phyloP scores from a whole-genome alignment of 2,113 vertebrate species.

The Bubo bubo region DNA sequence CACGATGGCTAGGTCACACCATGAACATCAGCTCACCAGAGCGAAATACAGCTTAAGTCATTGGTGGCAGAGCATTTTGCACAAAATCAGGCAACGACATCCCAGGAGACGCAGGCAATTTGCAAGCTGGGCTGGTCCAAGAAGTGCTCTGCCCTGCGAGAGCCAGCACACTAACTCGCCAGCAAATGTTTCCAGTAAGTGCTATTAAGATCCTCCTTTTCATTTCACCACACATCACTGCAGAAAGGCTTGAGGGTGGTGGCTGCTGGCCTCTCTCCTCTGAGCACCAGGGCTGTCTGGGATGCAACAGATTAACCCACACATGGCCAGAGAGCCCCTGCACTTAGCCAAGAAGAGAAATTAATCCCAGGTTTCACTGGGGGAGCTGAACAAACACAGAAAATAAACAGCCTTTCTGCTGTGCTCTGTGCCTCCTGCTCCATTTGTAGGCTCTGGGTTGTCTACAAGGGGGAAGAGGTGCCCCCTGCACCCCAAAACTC shows the following conservation, averaged over 20 bases:
- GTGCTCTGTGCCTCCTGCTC: not conserved
- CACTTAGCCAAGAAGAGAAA: not conserved
- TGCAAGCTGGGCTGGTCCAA: not conserved
- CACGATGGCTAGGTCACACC: not conserved
- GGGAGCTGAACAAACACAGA: not conserved
- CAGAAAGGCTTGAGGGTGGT: not conserved
- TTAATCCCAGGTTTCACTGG: not conserved
- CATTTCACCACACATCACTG: not conserved
- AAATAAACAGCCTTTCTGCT: not conserved
- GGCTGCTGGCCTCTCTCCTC: not conserved
- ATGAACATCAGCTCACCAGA: not conserved
- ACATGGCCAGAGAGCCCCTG: not conserved
- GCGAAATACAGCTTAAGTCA: fast-evolving
- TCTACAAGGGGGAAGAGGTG: too few species aligned
- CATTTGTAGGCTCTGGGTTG: not conserved
- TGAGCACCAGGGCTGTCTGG: not conserved
- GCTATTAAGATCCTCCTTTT: not conserved
- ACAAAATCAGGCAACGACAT: not conserved
- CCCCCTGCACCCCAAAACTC: not conserved
- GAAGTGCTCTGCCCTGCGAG: not conserved
- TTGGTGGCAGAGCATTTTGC: not conserved
- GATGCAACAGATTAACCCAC: not conserved
- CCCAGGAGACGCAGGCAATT: not conserved
- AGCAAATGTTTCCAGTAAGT: not conserved
- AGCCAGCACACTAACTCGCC: not conserved